Base-by-base conservation (phyloP, 2,113 vertebrate genomes). In the Pteruthius melanotis region DNA sequence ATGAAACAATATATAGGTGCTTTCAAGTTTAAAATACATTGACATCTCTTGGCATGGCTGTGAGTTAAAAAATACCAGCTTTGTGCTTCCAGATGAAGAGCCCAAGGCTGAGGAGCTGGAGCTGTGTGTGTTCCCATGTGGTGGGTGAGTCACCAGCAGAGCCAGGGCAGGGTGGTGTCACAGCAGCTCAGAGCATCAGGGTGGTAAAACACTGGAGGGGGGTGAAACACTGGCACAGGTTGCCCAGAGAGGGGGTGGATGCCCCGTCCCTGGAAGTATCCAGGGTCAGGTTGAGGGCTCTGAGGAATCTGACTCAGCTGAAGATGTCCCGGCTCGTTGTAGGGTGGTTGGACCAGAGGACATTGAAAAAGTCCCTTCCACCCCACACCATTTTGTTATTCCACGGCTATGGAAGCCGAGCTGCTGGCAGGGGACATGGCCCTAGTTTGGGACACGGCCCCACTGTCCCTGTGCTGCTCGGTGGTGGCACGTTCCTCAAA, bases 41-140 rank as follows among this genome's bases (percentile, higher is more conserved):
- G 61, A 19, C 35, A 15, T 60, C 37, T 82, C 57, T 80, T 10
- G 5, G 57, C 13, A 1, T 80, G 66, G 26, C 79, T 86, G 23
- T 53, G 40, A 85, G 35, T 53, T 87, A 78, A 82, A 84, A 80
- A 88, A 47, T 23, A n/a, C 22, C 28, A 44, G 50, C 35, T 75
- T 85, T 85, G 15, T 85, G 28, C 77, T 91, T 87, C 57, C 82
- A 84, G 57, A 27, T 80, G 83, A 80, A 30, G 59, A 85, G 78
- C 21, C 42, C 57, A 13, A 70, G 49, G 71, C 63, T 60, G 77
- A 47, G 21, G 70, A 72, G 57, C 61, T 69, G 85, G 70, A 83
- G 71, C 28, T 56, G 49, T 10, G 39, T 9, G 26, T 44, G 65
- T 70, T 95, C 54, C 18, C 18, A 1, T 23, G 44, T 49, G n/a